Base-by-base conservation (phyloP, 1,140 invertebrate species). In the Himalopsyche phryganea region DNA sequence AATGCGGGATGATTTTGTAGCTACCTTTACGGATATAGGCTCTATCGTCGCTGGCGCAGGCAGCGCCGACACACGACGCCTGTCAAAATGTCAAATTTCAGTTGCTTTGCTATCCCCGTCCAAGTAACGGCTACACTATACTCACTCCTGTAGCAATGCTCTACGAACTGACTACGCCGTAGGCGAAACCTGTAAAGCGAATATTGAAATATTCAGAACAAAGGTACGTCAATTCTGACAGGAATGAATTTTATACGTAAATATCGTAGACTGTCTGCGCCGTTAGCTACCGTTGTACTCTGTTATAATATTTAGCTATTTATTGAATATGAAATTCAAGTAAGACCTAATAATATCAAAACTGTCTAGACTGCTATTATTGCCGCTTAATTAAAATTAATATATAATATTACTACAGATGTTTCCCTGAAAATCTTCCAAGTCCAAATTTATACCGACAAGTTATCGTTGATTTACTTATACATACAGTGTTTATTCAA, bases 11-110 rank as follows among this genome's bases (percentile, higher is more conserved):
- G 23, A 28, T 28, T 28, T 28, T 5, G 23, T 28, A 28, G 23
- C 23, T 28, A 28, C 23, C 23, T 28, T 3, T 28, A 13, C 42
- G 41, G 17, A 42, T 46, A 47, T 40, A 44, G 59, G 48, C 45
- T 47, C 46, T 56, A 46, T 51, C 53, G 53, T 44, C 41, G 32
- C 36, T 38, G 52, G 41, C 42, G 38, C 53, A 51, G 48, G 51
- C 58, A 50, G 41, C 45, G 44, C 46, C 50, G 41, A 44, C 52
- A 50, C 59, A 61, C 58, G 59, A 51, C 60, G 60, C 69, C 76
- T 78, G 76, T 78, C 76, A 78, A 76, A 76, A 78, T 72, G 76
- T 78, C 76, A 78, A 78, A 78, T 78, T 78, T 77, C 72, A 73
- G 73, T 71, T 71, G 53, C 53, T 48, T 48, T 47, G 46, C 44